Evolutionary conservation across 1,140 invertebrate species (phyloP).

Genomic region (Telenomus remus): DNA sequence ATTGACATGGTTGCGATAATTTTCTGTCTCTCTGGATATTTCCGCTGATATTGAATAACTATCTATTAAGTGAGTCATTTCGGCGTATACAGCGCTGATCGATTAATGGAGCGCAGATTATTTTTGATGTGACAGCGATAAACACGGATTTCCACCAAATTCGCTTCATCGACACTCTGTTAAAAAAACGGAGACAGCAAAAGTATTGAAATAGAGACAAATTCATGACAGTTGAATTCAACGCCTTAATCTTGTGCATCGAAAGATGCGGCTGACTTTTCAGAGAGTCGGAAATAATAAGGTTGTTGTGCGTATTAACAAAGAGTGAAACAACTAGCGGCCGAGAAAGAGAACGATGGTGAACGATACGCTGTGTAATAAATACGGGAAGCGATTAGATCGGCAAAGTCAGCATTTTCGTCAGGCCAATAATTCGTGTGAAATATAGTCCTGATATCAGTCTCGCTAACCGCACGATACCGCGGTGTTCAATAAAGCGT

Average conservation of each 20-base stretch:
- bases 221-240: neutral
- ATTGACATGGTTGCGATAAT: constrained; percentile 58
- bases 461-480: constrained; percentile 50
- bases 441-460: constrained; percentile 60
- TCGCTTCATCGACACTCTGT: constrained; percentile 11
- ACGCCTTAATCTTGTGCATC: no score
- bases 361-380: constrained; percentile 58
- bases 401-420: constrained; percentile 63
- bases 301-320: constrained; percentile 29
- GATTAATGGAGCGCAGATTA: constrained; percentile 46
- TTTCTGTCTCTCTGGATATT: constrained; percentile 53
- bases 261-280: no score
- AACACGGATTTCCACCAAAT: constrained; percentile 44
- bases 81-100: constrained; percentile 25
- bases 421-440: constrained; percentile 62
- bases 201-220: neutral
- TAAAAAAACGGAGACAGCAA: constrained; percentile 15
- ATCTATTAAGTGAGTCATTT: constrained; percentile 50
- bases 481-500: constrained; percentile 57
- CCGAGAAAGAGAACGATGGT: constrained; percentile 42
- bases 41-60: constrained; percentile 50
- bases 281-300: no score
- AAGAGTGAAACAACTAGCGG: constrained; percentile 21
- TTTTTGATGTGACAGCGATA: constrained; percentile 45
- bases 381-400: constrained; percentile 65